A percentile compares a stretch with the other conserved stretches of the same genome.
These are phyloP conservation scores for Nephrotoma flavescens DNA, from an alignment of 2,888 invertebrate species.

Conservation along the genomic window DNA sequence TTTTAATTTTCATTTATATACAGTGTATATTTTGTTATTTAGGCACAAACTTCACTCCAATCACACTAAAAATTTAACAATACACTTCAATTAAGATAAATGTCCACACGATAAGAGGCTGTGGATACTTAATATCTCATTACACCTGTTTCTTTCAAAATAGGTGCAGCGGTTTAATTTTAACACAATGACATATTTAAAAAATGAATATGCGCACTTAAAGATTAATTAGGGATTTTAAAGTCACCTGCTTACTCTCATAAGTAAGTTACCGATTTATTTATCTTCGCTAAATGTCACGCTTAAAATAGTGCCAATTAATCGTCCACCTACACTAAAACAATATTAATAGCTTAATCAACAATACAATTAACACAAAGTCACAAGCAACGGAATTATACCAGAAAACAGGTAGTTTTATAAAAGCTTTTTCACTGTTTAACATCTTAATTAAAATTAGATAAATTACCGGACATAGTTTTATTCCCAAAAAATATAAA, in stretches of 20 bases:
- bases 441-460: neutral
- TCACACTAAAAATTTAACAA: too few species aligned
- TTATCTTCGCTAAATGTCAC: neutral
- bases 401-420: neutral
- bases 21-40: too few species aligned
- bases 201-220: neutral
- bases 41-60: too few species aligned
- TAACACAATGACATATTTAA: too few species aligned
- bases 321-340: neutral
- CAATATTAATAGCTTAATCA: neutral
- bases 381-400: neutral
- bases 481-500: neutral
- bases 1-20: too few species aligned
- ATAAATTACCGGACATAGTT: neutral
- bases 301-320: neutral
- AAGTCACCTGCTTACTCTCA: neutral
- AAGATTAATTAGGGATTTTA: neutral
- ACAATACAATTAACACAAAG: neutral
- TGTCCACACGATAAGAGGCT: too few species aligned
- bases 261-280: neutral
- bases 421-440: neutral
- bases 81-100: too few species aligned
- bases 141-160: too few species aligned
- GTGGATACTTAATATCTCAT: too few species aligned
- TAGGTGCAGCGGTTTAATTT: too few species aligned